Evolutionary conservation across 53 echinoderm and acorn worm species (phyloP).

Genomic region (Henricia sp.): DNA sequence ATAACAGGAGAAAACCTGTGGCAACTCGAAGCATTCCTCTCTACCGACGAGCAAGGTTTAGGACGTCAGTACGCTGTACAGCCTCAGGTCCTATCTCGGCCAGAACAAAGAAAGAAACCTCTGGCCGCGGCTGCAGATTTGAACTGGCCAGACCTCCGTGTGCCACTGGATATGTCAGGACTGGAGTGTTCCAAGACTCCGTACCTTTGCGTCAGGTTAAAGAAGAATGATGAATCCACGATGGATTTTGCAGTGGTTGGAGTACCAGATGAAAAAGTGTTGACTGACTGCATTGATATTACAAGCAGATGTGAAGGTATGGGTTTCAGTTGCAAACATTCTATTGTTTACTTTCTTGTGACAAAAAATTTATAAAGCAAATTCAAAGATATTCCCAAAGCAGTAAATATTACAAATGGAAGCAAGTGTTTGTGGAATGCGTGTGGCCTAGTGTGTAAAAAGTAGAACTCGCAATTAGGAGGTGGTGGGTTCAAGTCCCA

Average conservation of each 20-base stretch:
- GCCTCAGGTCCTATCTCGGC: constrained; percentile 28
- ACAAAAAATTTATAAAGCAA: no score
- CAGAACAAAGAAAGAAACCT: constrained; percentile 49
- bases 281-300: constrained; percentile 78
- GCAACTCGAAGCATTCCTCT: constrained; percentile 75
- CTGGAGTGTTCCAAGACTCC: constrained; percentile 68
- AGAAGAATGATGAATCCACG: constrained; percentile 70
- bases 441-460: no score
- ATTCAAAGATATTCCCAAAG: no score
- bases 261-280: constrained; percentile 69
- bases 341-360: no score
- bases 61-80: constrained; percentile 56
- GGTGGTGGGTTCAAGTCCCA: no score
- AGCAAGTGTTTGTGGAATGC: no score
- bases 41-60: constrained; percentile 44
- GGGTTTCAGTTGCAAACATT: no score
- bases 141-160: constrained; percentile 39
- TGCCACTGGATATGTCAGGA: constrained; percentile 74
- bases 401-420: no score
- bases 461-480: no score
- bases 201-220: constrained; percentile 78
- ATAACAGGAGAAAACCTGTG: constrained; percentile 75
- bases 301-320: constrained; percentile 51
- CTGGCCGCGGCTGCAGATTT: constrained; percentile 31
- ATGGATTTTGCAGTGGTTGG: constrained; percentile 79